Conservation (phyloP, 37 sponge, comb jelly and placozoan species). For the Beroe forskalii region DNA sequence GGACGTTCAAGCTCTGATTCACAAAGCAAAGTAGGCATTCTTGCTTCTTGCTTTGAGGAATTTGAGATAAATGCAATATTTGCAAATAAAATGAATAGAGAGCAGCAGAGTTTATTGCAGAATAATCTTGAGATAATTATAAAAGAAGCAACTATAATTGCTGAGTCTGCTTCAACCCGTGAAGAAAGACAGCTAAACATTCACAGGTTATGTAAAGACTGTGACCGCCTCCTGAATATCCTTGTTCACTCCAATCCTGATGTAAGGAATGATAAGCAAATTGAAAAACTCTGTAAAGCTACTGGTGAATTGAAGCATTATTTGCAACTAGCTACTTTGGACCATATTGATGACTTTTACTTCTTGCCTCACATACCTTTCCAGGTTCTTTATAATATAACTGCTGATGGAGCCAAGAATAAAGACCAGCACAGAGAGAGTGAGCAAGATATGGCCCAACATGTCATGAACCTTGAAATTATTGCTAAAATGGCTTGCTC, state of each 20-base stretch:
- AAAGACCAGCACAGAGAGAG: conserved; percentile 25
- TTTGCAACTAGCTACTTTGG: conserved; percentile 62
- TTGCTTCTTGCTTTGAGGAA: conserved; percentile 34
- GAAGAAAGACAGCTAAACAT: conserved; percentile 41
- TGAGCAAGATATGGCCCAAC: conserved; percentile 60
- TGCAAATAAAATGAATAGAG: conserved; percentile 38
- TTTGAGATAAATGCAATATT: conserved; percentile 25
- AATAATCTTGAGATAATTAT: neutral
- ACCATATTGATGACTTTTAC: conserved; percentile 60
- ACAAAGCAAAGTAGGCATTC: conserved; percentile 20
- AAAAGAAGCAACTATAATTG: conserved; percentile 13
- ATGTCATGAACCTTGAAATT: conserved; percentile 45
- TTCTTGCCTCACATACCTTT: conserved; percentile 59
- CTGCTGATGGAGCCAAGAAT: conserved; percentile 38
- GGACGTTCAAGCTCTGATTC: conserved; percentile 33
- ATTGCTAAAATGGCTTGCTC: conserved; percentile 62
- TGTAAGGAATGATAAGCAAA: conserved; percentile 7
- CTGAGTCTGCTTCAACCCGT: conserved; percentile 45
- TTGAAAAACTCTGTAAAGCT: conserved; percentile 40
- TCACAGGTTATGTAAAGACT: conserved; percentile 19
- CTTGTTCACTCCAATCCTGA: conserved; percentile 25
- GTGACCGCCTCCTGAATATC: conserved; percentile 18
- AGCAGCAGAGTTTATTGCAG: neutral
- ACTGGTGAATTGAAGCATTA: conserved; percentile 48
- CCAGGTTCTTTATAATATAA: conserved; percentile 1